These are phyloP conservation scores for Sminthurinus aureus DNA, from an alignment of 2,888 invertebrate genomes.

Conservation along the genomic window DNA sequence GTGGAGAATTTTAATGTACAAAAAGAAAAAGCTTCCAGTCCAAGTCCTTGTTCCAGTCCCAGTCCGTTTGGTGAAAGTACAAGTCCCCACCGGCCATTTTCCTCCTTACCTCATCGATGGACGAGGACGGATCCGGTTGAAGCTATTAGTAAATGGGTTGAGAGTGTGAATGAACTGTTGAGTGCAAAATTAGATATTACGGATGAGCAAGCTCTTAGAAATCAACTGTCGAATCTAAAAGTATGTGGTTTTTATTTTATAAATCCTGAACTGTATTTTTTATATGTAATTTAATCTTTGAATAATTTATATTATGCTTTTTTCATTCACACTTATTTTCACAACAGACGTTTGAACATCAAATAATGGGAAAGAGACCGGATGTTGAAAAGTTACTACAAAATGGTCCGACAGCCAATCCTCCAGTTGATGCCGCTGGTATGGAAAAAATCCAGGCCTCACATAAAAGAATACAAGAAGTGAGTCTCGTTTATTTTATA, in stretches of 20 bases:
- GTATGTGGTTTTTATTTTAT: constrained; percentile 62
- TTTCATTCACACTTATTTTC: background rate
- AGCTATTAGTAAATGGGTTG: constrained; percentile 55
- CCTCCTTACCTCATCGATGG: constrained; percentile 19
- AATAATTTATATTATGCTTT: background rate
- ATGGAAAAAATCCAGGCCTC: constrained; percentile 60
- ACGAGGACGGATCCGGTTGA: constrained; percentile 27
- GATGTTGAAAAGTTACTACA: constrained; percentile 64
- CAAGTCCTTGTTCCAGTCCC: background rate
- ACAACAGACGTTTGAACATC: constrained; percentile 64
- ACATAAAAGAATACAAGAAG: constrained; percentile 24
- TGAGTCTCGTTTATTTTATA: constrained; percentile 10
- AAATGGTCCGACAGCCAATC: background rate
- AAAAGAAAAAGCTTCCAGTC: constrained; percentile 1
- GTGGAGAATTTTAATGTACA: background rate
- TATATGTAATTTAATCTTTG: background rate
- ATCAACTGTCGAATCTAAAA: constrained; percentile 72
- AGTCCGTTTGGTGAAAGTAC: background rate
- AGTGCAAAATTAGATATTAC: constrained; percentile 71
- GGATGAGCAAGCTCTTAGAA: constrained; percentile 71
- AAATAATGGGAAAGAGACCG: constrained; percentile 66
- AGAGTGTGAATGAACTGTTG: constrained; percentile 66
- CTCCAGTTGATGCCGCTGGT: constrained; percentile 55
- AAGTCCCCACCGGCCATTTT: background rate
- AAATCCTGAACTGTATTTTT: background rate